Evolutionary conservation across 1,140 invertebrate species (phyloP), one percentile per base, ranked within the genome.

Genomic region (Hyphantria cunea): DNA sequence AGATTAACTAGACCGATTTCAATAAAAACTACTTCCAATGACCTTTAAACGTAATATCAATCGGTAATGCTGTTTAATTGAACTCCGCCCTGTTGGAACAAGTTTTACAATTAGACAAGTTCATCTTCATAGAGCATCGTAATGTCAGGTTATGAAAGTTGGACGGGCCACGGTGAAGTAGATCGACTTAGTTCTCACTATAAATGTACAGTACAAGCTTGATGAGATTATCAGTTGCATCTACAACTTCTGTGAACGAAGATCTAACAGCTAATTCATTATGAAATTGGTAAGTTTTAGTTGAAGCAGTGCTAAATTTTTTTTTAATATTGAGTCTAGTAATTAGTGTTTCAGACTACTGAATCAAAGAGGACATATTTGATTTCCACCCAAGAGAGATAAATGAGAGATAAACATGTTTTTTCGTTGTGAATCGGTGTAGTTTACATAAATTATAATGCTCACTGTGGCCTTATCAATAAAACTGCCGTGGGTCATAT

Each of bases 251-350:
- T 61, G 71, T 15, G 55, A 48, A 48, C 12, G 44, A 49, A 58
- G 55, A 37, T 58, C 44, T 17, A 25, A 12, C 0, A 13, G 9
- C 9, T 7, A 44, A 44, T 2, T 13, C 42, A 72, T 66, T 53
- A 88, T 89, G 86, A 89, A 80, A 81, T 65, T 83, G 84, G 86
- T 89, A 76, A 68, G 71, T n/a, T 37, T 15, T 12, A 15, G 47
- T 42, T 39, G 10, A 15, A 25, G 2, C 17, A 5, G 17, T 25
- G 5, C 17, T 10, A 37, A 15, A 13, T 13, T 9, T 11, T 8
- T 9, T 4, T 9, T 9, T 4, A 41, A 4, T 7, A 9, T 41
- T n/a, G n/a, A n/a, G n/a, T n/a, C n/a, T n/a, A n/a, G n/a, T n/a
- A n/a, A n/a, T n/a, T n/a, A n/a, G n/a, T n/a, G n/a, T n/a, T n/a